Base-by-base conservation (phyloP, 2,113 vertebrate genomes). In the Perognathus longimembris region DNA sequence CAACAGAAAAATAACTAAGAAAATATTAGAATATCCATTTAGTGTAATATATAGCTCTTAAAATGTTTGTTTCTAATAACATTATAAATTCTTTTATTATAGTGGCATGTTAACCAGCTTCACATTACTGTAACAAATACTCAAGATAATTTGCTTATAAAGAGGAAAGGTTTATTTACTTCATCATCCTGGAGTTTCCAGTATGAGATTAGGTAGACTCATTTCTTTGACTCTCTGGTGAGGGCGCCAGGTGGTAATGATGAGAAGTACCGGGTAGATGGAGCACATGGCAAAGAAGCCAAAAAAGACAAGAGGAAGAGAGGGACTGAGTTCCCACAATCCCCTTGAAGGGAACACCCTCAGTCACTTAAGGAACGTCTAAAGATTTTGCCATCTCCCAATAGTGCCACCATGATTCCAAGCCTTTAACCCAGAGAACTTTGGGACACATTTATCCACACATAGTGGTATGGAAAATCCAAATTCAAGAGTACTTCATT, bases 31-130 rank as follows among this genome's bases (percentile, higher is more conserved):
- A 15, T 7, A 8, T 38, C 11, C 32, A 64, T 28, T 87, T 34
- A 64, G 17, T 36, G 1, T 90, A 83, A 76, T 28, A 67, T 7
- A 45, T 11, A 54, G 40, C 42, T 42, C 61, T 61, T 75, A 45
- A 77, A 80, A 59, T 59, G 20, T 28, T 2, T 45, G 14, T 70
- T 76, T 89, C 45, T 83, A 78, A 54, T 79, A 85, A 64, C 20
- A 84, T 70, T 32, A n/a, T n/a, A 86, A 84, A 57, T 74, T n/a
- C 10, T 89, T 75, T 22, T 63, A 36, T 66, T 88, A 79, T 36
- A 70, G 42, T 34, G 50, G 34, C 28, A 59, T n/a, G 28, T 42
- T 59, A 61, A n/a, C 59, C 77, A 61, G 3, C 34, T 80, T 80
- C 34, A 63, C 38, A 12, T 80, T 28, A 30, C 57, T 38, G 38